phyloP scores from a whole-genome alignment of 2,888 invertebrate genomes.

The Macaria notata region DNA sequence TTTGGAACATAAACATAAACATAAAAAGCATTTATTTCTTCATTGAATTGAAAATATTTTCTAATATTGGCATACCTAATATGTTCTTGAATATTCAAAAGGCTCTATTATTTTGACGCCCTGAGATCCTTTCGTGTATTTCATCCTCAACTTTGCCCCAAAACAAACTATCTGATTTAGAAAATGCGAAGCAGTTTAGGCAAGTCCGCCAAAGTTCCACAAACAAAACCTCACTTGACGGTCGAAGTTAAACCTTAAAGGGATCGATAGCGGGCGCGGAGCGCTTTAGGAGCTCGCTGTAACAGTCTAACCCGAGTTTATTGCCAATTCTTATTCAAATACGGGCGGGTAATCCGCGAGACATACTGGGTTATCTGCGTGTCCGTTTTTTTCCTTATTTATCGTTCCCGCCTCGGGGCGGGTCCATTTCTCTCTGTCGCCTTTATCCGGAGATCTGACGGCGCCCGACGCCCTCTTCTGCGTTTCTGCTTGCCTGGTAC shows the following conservation, averaged over 20 bases:
- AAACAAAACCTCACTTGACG: slow-evolving; percentile 31
- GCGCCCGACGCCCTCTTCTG: slow-evolving; percentile 67
- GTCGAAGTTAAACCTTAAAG: slow-evolving; percentile 41
- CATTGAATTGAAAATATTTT: too few relatives aligned
- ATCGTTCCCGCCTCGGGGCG: slow-evolving; percentile 55
- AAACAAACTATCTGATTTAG: slow-evolving; percentile 12
- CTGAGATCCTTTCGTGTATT: neutral
- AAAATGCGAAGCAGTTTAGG: slow-evolving; percentile 12
- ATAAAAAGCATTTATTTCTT: too few relatives aligned
- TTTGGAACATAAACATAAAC: too few relatives aligned
- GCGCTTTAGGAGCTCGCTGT: slow-evolving; percentile 58
- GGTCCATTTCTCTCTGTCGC: slow-evolving; percentile 77
- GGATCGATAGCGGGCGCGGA: slow-evolving; percentile 64
- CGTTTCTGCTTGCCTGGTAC: slow-evolving; percentile 56
- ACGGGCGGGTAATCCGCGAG: slow-evolving; percentile 69
- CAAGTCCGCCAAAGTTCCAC: slow-evolving; percentile 24
- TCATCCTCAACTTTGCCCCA: neutral
- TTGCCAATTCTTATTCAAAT: slow-evolving; percentile 80
- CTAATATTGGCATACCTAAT: too few relatives aligned
- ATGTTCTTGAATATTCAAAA: too few relatives aligned
- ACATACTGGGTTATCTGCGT: slow-evolving; percentile 72
- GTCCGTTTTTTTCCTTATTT: slow-evolving; percentile 74
- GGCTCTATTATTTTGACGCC: too few relatives aligned
- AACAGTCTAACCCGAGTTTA: slow-evolving; percentile 63
- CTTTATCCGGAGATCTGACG: slow-evolving; percentile 76